Conservation (phyloP, 2,797 vertebrate species). For the Furcifer pardalis region DNA sequence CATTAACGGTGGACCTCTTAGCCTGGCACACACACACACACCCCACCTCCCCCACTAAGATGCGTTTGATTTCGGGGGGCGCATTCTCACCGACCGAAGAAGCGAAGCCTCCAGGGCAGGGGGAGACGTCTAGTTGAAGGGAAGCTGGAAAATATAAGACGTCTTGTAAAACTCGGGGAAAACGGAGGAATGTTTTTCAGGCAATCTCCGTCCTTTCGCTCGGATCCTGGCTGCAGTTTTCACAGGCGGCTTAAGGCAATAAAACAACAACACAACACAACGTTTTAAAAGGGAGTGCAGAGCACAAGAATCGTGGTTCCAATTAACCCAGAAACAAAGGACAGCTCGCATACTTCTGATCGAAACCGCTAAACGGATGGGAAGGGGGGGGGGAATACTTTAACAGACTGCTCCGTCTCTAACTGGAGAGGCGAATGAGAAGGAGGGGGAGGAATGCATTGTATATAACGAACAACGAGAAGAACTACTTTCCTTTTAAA, state of each 20-base stretch:
- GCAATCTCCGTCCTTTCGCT: slow-evolving; percentile 36
- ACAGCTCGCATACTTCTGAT: slow-evolving; percentile 31
- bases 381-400: fast-evolving
- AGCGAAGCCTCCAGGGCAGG: slow-evolving; percentile 51
- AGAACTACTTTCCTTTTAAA: slow-evolving; percentile 47
- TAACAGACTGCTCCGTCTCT: background rate
- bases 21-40: no score
- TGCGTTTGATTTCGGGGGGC: slow-evolving; percentile 61
- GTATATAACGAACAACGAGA: background rate
- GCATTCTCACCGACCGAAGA: slow-evolving; percentile 35
- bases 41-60: slow-evolving; percentile 39
- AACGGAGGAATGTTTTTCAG: slow-evolving; percentile 14
- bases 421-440: background rate
- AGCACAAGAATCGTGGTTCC: slow-evolving; percentile 41
- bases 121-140: slow-evolving; percentile 22
- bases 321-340: slow-evolving; percentile 28
- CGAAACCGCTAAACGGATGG: slow-evolving; percentile 11
- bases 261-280: no score
- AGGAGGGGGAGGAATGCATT: background rate
- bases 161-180: slow-evolving; percentile 40
- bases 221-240: slow-evolving; percentile 36
- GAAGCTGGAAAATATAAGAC: background rate
- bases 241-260: slow-evolving; percentile 37
- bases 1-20: slow-evolving; percentile 72
- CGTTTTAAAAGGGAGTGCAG: background rate